Conservation (phyloP, 2,797 vertebrate species). For the Tenualosa thibaudeaui region DNA sequence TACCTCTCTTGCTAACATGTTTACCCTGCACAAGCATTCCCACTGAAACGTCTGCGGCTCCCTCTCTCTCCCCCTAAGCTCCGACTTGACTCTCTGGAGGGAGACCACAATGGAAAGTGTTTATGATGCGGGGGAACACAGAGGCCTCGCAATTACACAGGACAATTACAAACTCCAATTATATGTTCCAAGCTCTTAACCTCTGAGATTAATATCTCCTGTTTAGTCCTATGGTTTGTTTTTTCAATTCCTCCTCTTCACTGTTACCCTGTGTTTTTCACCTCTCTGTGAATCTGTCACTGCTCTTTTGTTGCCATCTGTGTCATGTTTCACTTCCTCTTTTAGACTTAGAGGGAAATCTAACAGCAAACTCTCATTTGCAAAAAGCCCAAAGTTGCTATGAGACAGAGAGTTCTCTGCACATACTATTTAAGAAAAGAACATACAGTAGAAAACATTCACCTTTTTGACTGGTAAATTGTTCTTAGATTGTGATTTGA, state of each 20-base stretch:
- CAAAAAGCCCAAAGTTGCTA: background rate
- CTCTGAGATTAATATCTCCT: slow-evolving; percentile 32
- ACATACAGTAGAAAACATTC: background rate
- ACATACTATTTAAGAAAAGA: background rate
- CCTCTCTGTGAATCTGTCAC: background rate
- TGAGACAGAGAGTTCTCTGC: background rate
- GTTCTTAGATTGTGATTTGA: background rate
- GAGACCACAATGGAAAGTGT: slow-evolving; percentile 28
- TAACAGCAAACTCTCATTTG: background rate
- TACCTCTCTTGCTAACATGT: background rate
- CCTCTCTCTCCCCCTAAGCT: background rate
- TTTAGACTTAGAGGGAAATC: background rate
- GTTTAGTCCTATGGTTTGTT: background rate
- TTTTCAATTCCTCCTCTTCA: background rate
- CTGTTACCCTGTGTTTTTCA: slow-evolving; percentile 6
- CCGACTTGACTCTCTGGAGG: background rate
- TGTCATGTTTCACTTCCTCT: background rate
- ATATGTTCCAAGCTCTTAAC: slow-evolving; percentile 33
- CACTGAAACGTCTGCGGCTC: background rate
- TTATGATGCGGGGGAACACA: slow-evolving; percentile 35
- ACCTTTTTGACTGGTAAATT: background rate
- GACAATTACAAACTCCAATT: slow-evolving; percentile 42
- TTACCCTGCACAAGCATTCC: background rate
- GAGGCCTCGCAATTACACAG: slow-evolving; percentile 34
- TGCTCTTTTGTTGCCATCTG: background rate